Percentiles rank a stretch among this genome's conserved stretches.
phyloP scores from a whole-genome alignment of 1,140 invertebrate species.

The Zaprionus capensis region DNA sequence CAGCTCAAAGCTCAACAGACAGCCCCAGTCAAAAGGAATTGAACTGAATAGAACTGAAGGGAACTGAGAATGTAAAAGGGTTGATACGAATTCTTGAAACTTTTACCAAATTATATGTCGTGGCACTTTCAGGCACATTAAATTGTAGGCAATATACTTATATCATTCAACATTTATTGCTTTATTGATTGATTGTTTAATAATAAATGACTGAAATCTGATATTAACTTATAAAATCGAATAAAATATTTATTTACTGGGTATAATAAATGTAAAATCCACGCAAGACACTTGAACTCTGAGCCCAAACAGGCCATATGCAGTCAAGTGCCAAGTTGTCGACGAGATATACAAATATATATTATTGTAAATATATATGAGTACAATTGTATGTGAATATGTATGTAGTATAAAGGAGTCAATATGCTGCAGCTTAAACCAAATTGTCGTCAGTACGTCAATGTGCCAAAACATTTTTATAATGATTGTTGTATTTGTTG shows the following conservation, averaged over 20 bases:
- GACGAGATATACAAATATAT: not conserved
- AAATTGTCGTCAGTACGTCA: conserved; percentile 32
- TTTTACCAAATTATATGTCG: not conserved
- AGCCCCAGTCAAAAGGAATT: not conserved
- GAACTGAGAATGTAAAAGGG: not conserved
- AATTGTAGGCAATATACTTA: too few species aligned
- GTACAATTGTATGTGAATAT: not conserved
- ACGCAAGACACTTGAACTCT: too few species aligned
- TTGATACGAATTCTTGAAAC: not conserved
- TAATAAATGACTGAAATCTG: too few species aligned
- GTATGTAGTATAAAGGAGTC: not conserved
- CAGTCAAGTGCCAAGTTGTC: conserved; percentile 22
- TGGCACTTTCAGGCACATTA: too few species aligned
- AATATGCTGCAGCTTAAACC: conserved; percentile 7
- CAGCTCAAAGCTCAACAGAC: not conserved
- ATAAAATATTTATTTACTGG: too few species aligned
- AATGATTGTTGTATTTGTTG: conserved; percentile 24
- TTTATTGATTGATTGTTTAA: not conserved
- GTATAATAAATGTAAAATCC: too few species aligned
- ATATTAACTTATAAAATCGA: too few species aligned
- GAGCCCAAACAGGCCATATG: not conserved
- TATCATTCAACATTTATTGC: not conserved
- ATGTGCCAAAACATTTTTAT: conserved; percentile 26
- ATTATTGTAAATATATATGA: not conserved
- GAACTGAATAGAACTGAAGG: not conserved